Percentiles rank a stretch among this genome's conserved stretches.
phyloP scores from a whole-genome alignment of 2,113 vertebrate species.

The Bos indicus region DNA sequence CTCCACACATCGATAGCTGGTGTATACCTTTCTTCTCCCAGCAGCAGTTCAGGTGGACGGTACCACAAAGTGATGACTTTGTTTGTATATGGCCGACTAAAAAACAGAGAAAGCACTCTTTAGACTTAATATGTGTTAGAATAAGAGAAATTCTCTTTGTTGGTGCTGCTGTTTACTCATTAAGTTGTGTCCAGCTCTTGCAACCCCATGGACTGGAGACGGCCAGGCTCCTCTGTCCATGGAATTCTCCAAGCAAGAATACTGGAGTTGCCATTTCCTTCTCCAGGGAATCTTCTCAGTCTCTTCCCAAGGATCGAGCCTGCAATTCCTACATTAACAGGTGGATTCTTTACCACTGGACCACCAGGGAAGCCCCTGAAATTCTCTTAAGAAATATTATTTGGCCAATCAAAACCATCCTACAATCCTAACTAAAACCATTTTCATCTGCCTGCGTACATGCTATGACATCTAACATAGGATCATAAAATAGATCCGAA shows the following conservation, averaged over 20 bases:
- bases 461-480: not conserved
- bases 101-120: conserved; percentile 67
- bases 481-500: not conserved
- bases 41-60: conserved; percentile 86
- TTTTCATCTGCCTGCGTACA: not conserved
- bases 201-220: not conserved
- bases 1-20: conserved; percentile 91
- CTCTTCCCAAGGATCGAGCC: not conserved
- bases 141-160: not conserved
- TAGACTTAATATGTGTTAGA: conserved; percentile 41
- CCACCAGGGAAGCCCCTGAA: not conserved
- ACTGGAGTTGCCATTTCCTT: not conserved
- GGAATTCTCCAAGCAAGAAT: not conserved
- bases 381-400: conserved; percentile 26
- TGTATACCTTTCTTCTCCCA: conserved; percentile 88
- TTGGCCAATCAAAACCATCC: conserved; percentile 12
- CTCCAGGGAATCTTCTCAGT: not conserved
- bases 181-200: not conserved
- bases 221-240: not conserved
- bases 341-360: not conserved
- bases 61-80: conserved; percentile 91
- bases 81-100: conserved; percentile 89
- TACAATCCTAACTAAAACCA: not conserved
- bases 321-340: not conserved
- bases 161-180: not conserved